A percentile compares a stretch with the other conserved stretches of the same genome.
Conservation (phyloP, 2,113 vertebrate species). For the Melanerpes aurifrons region DNA sequence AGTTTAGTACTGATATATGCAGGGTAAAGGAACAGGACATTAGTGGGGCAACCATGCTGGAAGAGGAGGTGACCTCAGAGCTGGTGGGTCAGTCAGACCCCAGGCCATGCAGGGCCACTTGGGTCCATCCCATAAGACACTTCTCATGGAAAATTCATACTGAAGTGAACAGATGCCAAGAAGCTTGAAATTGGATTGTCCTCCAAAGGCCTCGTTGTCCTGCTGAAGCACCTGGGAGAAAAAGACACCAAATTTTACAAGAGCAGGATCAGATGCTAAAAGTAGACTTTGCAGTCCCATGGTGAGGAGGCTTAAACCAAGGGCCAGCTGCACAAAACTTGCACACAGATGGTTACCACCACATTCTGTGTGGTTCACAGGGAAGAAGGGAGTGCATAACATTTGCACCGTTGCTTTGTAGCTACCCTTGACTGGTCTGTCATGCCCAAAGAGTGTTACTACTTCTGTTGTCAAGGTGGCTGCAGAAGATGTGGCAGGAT, state of each 20-base stretch:
- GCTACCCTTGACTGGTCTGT: neutral
- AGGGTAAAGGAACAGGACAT: neutral
- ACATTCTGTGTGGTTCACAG: rapidly evolving
- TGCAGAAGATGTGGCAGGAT: neutral
- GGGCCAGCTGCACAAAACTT: neutral
- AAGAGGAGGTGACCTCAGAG: neutral
- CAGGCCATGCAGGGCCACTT: neutral
- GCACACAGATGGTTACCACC: neutral
- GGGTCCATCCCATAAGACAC: neutral
- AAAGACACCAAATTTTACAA: neutral
- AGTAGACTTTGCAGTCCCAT: neutral
- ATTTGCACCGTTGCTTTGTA: neutral
- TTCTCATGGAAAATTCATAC: rapidly evolving
- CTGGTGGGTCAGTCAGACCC: neutral
- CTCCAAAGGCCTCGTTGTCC: neutral
- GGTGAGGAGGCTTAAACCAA: neutral
- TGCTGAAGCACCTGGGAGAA: neutral
- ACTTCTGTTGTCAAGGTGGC: neutral
- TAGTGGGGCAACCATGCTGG: neutral
- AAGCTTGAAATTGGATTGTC: neutral
- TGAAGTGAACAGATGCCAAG: rapidly evolving
- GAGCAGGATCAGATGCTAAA: neutral
- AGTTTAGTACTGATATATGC: neutral
- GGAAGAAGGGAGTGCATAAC: neutral
- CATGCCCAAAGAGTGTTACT: neutral